Conservation (phyloP, 1,140 invertebrate genomes). For the Ganaspis sp. region DNA sequence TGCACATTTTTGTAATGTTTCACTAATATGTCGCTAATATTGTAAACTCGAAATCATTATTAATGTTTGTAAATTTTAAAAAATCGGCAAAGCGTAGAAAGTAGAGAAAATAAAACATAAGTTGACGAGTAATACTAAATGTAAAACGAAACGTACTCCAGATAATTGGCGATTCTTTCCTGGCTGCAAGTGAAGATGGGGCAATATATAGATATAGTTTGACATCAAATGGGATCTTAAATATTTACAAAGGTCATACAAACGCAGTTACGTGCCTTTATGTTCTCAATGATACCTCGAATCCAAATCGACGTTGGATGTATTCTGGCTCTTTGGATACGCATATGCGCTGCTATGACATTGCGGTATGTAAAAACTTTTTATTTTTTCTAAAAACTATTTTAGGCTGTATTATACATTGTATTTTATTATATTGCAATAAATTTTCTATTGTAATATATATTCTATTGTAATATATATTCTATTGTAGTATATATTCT, state of each 20-base stretch:
- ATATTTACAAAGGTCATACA: conserved; percentile 74
- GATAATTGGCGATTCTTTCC: conserved; percentile 73
- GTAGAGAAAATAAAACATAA: background rate
- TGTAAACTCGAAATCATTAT: no score
- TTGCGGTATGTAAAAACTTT: conserved; percentile 72
- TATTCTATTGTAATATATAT: no score
- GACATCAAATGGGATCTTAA: conserved; percentile 69
- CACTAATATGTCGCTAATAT: no score
- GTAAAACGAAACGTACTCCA: conserved; percentile 53
- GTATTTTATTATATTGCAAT: no score
- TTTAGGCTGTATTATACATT: no score
- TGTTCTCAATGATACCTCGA: conserved; percentile 63
- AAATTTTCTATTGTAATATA: no score
- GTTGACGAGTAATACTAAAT: background rate
- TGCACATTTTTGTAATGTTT: no score
- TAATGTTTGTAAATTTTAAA: no score
- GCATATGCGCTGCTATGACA: conserved; percentile 78
- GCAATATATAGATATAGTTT: conserved; percentile 72
- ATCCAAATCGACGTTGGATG: conserved; percentile 74
- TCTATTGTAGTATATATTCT: no score
- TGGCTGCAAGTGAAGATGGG: conserved; percentile 74
- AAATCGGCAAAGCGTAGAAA: background rate
- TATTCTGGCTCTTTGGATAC: conserved; percentile 80
- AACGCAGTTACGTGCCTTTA: conserved; percentile 79
- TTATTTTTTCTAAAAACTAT: background rate